Evolutionary conservation across 2,113 vertebrate species (phyloP), one percentile per base, ranked within the genome.

Genomic region (Pelmatolapia mariae): DNA sequence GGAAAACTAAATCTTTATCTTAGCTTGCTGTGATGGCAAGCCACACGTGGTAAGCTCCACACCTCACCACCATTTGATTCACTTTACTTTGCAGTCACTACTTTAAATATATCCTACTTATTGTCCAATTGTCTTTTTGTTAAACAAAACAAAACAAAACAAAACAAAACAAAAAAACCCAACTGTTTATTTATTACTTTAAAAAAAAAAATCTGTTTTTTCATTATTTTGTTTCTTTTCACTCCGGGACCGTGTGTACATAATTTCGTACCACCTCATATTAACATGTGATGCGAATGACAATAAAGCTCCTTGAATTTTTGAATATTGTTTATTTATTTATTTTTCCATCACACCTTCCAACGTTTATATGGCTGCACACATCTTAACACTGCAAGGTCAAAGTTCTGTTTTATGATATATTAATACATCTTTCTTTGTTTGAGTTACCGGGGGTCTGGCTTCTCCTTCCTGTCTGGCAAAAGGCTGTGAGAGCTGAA

Each of bases 241-340:
- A 57, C 54, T 29, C n/a, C n/a, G n/a, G n/a, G n/a, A n/a, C n/a
- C 1, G 4, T 47, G 22, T 29, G 54, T 1, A 57, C 54, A 0
- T 29, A 57, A 29, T 57, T 0, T 29, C 0, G 7, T 57, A 26
- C 54, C 24, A 26, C 12, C 12, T 15, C 54, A 8, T 1, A 24
- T 5, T 57, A 57, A 57, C 54, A 26, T 57, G 54, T 57, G 24
- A 29, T 29, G 26, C 4, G 26, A 29, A 29, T 29, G 26, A 29
- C 26, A 57, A 8, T 1, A 12, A 57, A 57, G 0, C 54, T 26
- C 24, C 24, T 15, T 57, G 54, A 57, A 57, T 15, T 24, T 26
- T 26, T 57, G 54, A 57, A 57, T 57, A 8, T 5, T 57, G 24
- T 57, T 26, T 26, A 57, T 8, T 56, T 26, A 26, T 15, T 57